Percentiles rank a stretch among this genome's conserved stretches.
phyloP scores from a whole-genome alignment of 2,888 invertebrate species.

The Hylaea fasciaria region DNA sequence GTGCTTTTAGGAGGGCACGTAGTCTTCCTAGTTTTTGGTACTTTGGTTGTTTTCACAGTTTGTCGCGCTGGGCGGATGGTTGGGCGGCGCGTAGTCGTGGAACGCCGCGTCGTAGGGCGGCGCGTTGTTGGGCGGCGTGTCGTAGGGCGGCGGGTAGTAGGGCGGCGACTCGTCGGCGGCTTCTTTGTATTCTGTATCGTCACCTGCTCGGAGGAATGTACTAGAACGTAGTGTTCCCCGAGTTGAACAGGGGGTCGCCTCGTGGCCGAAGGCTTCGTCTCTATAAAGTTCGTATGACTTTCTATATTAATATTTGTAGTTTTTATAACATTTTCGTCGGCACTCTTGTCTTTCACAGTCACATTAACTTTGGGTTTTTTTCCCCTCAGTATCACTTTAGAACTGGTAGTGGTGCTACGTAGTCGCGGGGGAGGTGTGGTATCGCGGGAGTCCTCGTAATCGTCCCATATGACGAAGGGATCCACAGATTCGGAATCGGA shows the following conservation, averaged over 20 bases:
- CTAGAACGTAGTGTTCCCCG: constrained; percentile 60
- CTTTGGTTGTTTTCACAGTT: constrained; percentile 60
- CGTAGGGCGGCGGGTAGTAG: constrained; percentile 46
- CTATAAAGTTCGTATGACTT: constrained; percentile 78
- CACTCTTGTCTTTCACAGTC: constrained; percentile 67
- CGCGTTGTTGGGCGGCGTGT: constrained; percentile 46
- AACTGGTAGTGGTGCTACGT: constrained; percentile 57
- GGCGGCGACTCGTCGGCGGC: constrained; percentile 37
- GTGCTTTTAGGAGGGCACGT: constrained; percentile 64
- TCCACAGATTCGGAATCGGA: constrained; percentile 65
- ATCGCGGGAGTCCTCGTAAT: constrained; percentile 70
- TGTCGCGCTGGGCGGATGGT: constrained; percentile 45
- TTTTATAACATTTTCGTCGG: constrained; percentile 68
- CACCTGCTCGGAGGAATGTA: constrained; percentile 51
- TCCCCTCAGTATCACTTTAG: constrained; percentile 71
- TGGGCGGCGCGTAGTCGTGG: constrained; percentile 48
- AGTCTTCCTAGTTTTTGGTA: constrained; percentile 58
- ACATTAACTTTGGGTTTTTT: constrained; percentile 70
- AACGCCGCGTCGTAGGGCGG: constrained; percentile 43
- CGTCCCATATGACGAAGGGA: constrained; percentile 70
- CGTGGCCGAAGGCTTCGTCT: constrained; percentile 64
- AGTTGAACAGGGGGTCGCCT: constrained; percentile 51
- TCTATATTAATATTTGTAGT: constrained; percentile 78
- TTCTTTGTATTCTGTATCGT: constrained; percentile 48
- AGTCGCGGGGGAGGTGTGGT: constrained; percentile 56